Evolutionary conservation across 2,113 vertebrate genomes (phyloP), one percentile per base, ranked within the genome.

Genomic region (Ariopsis seemanni): DNA sequence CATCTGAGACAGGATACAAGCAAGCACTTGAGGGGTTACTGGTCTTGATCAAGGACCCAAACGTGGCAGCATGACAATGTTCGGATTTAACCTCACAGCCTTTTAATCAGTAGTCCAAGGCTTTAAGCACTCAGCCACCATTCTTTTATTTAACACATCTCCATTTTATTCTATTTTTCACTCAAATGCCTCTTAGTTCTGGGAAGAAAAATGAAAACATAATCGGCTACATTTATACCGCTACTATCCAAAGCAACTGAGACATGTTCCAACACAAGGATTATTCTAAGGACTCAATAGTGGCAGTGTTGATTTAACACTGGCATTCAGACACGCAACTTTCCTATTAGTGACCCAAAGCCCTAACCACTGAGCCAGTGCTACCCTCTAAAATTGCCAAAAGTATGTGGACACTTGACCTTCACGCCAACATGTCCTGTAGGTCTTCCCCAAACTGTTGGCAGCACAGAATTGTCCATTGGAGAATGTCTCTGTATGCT

Each of bases 111-210:
- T 34, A 11, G 79, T 27, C 30, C 55, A 34, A 22, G 42, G 57
- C 79, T 81, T 81, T 60, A 81, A 34, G 79, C 55, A 82, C 79
- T 62, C 57, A 82, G 27, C 30, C 18, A 34, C 7, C 53, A 42
- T 81, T 58, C 55, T 60, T 81, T 42, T 18, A 12, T 18, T 18
- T 53, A 58, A 22, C 79, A 22, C n/a, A 55, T 20, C 53, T 34
- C 2, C 17, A 0, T 12, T 6, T 48, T 18, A 9, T 4, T 15
- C 53, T 55, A 9, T 27, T 15, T 30, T 22, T 74, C 22, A 3
- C 17, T 48, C 22, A 77, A n/a, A 77, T n/a, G 10, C 48, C 5
- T 53, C 50, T 53, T 22, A 12, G 11, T 30, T 27, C 14, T 72
- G 15, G 34, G 17, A 17, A 42, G 34, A 34, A 72, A 67, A 71